Evolutionary conservation across 2,888 invertebrate genomes (phyloP), one percentile per base, ranked within the genome.

Genomic region (Tachina grossa): DNA sequence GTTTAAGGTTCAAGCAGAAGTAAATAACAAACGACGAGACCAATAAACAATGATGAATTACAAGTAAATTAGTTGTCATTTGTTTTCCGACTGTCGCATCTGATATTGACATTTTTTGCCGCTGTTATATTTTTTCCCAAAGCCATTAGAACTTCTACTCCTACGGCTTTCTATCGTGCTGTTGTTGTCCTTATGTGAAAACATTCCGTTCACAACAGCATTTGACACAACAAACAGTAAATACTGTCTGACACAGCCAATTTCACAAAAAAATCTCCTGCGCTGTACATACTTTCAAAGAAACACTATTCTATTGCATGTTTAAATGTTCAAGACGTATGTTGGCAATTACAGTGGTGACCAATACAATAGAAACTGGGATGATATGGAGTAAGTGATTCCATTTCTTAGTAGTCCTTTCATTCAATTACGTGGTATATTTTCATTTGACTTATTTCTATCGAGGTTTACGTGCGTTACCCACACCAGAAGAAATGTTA

Each of bases 1-100:
- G 45, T 72, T 72, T 43, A 72, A 59, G 59, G 65, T 77, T 77
- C 14, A 22, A 57, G 43, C 16, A 59, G 51, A 71, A 71, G 57
- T 59, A 49, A 65, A 71, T 51, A 71, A 57, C 63, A 83, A 80
- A 61, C 88, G 88, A 89, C 88, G 88, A 87, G 88, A 88, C 89
- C 89, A 90, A 91, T 90, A 90, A 91, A 90, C 90, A 90, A 89
- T 90, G 90, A 90, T 88, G 90, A 89, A 90, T 91, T 89, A 88
- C 90, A 90, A 89, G 89, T 90, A 91, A 91, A 91, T 90, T 90
- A 90, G 57, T 88, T 88, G 89, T 88, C 87, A 91, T 90, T 88
- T 88, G 90, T 90, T 87, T 83, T 78, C 31, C 55, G 65, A 83
- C 55, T 79, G 76, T 65, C 82, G 47, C 82, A 65, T 71, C 57